Evolutionary conservation across 2,113 vertebrate genomes (phyloP).

Genomic region (Myotis lucifugus): DNA sequence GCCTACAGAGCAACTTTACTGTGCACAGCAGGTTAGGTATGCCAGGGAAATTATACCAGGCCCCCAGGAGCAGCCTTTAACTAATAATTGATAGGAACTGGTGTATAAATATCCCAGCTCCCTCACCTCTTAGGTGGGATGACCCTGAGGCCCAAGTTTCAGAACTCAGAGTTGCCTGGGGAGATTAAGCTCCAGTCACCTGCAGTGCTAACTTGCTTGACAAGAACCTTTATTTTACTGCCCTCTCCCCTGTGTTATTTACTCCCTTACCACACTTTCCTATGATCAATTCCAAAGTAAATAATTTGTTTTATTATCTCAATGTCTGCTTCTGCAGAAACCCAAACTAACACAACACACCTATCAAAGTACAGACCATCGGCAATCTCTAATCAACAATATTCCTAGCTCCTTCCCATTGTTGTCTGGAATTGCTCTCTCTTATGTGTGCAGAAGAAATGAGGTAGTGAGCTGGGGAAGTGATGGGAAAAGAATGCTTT

Average conservation of each 20-base stretch:
- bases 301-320: not conserved
- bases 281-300: conserved; percentile 12
- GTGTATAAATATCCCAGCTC: not conserved
- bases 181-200: not conserved
- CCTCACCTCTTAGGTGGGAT: not conserved
- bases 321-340: not conserved
- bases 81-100: not conserved
- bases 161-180: not conserved
- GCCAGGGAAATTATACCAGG: not conserved
- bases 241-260: not conserved
- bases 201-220: not conserved
- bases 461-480: not conserved
- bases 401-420: not conserved
- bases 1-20: not conserved
- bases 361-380: not conserved
- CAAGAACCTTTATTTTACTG: not conserved
- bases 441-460: not conserved
- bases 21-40: not conserved
- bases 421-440: not conserved
- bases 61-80: not conserved
- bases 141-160: not conserved
- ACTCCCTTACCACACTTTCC: not conserved
- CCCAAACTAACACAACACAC: not conserved
- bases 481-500: not conserved
- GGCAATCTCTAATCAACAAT: not conserved